These are phyloP conservation scores for Coleophora flavipennella DNA, from an alignment of 2,888 invertebrate species.

Conservation along the genomic window DNA sequence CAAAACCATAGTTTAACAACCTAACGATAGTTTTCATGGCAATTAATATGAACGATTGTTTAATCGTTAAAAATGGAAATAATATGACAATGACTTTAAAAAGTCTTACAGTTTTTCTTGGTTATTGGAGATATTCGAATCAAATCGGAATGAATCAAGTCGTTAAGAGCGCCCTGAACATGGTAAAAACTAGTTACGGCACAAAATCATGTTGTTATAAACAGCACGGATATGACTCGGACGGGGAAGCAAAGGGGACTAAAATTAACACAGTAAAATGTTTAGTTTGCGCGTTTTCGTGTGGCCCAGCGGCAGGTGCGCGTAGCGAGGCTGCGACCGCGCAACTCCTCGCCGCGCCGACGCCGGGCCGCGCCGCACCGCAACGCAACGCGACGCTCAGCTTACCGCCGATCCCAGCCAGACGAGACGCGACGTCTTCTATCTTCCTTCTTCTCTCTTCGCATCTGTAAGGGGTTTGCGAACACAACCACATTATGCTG, in stretches of 20 bases:
- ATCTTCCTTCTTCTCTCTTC: conserved; percentile 46
- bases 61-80: no score
- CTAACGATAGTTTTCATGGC: conserved; percentile 17
- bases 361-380: conserved; percentile 14
- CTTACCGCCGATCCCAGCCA: conserved; percentile 19
- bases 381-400: conserved; percentile 21
- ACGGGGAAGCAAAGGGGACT: conserved; percentile 46
- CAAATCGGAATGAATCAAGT: conserved; percentile 28
- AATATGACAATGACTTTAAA: not conserved
- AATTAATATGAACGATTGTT: no score
- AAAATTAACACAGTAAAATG: conserved; percentile 29
- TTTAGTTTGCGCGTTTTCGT: conserved; percentile 27
- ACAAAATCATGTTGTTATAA: no score
- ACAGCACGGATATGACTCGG: conserved; percentile 51
- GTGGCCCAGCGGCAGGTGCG: conserved; percentile 19
- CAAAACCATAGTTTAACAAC: conserved; percentile 22
- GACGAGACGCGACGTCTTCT: conserved; percentile 30
- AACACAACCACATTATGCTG: conserved; percentile 72
- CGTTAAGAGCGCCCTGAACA: conserved; percentile 41
- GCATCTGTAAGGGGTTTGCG: conserved; percentile 70
- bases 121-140: not conserved
- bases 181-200: conserved; percentile 1
- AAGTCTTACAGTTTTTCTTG: not conserved
- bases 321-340: conserved; percentile 12
- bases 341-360: conserved; percentile 22